phyloP scores from a whole-genome alignment of 92 coral and sea anemone species.

The Desmophyllum pertusum region DNA sequence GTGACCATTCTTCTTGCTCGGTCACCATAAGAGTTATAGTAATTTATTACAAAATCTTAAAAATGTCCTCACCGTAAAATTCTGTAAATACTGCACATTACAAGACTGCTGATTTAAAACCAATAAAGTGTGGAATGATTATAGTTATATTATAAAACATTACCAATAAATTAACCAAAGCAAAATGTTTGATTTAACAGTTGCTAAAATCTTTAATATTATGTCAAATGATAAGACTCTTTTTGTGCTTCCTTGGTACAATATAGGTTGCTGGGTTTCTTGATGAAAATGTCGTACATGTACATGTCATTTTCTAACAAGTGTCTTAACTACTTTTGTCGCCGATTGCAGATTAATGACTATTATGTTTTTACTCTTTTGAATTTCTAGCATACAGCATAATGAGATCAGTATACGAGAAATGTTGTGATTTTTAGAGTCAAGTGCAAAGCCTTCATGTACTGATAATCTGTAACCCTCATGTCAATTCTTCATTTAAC shows the following conservation, averaged over 20 bases:
- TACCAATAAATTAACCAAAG: background rate
- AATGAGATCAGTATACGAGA: too few relatives aligned
- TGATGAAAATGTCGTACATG: too few relatives aligned
- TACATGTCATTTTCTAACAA: too few relatives aligned
- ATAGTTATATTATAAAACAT: background rate
- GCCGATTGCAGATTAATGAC: too few relatives aligned
- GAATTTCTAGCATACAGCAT: too few relatives aligned
- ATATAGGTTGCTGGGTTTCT: too few relatives aligned
- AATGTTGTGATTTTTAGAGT: too few relatives aligned
- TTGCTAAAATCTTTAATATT: background rate
- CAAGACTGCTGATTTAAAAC: background rate
- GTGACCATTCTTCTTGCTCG: conserved; percentile 60
- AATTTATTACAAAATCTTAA: background rate
- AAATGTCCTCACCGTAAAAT: background rate
- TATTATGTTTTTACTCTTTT: too few relatives aligned
- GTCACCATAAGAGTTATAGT: conserved; percentile 44
- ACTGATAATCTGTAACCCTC: background rate
- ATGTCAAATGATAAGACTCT: background rate
- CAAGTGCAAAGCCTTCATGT: background rate
- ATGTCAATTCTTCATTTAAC: too few relatives aligned
- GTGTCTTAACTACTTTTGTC: too few relatives aligned
- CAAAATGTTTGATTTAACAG: background rate
- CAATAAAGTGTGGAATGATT: background rate
- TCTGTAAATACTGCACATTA: background rate
- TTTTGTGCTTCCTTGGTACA: background rate